phyloP scores from a whole-genome alignment of 2,113 vertebrate species.

The Trochalopteron elliotii region DNA sequence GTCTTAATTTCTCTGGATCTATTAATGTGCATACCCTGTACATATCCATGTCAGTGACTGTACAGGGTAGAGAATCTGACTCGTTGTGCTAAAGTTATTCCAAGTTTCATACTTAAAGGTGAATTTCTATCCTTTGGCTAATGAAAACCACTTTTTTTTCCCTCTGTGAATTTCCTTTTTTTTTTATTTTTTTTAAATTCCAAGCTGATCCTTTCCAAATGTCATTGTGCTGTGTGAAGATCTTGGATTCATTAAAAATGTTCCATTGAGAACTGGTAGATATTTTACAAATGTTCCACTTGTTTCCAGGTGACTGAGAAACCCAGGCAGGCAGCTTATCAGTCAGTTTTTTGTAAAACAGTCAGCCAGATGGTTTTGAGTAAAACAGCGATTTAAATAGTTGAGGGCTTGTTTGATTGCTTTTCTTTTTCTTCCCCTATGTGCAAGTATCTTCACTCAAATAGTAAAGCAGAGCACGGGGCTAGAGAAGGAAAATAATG shows the following conservation, averaged over 20 bases:
- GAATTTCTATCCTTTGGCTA: constrained; percentile 48
- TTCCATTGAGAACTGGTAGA: constrained; percentile 31
- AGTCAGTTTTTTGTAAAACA: background rate
- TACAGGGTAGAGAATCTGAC: background rate
- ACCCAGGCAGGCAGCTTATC: background rate
- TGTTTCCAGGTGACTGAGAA: constrained; percentile 44
- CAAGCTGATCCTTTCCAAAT: constrained; percentile 66
- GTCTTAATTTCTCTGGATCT: background rate
- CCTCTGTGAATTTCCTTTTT: constrained; percentile 37
- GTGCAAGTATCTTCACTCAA: background rate
- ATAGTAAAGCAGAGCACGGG: background rate
- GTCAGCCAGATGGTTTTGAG: background rate
- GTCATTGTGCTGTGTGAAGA: constrained; percentile 45
- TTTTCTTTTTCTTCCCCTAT: background rate
- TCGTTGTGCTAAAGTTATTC: background rate
- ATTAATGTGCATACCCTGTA: background rate
- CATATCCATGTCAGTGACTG: background rate
- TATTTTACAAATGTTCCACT: constrained; percentile 50
- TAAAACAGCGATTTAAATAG: background rate
- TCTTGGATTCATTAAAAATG: constrained; percentile 63
- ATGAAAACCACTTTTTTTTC: constrained; percentile 23
- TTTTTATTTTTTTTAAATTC: constrained; percentile 28
- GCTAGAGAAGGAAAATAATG: background rate
- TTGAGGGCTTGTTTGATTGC: background rate
- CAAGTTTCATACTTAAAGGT: constrained; percentile 30